Base-by-base conservation (phyloP, 1,140 invertebrate genomes). In the Bursaphelenchus mucronatus region DNA sequence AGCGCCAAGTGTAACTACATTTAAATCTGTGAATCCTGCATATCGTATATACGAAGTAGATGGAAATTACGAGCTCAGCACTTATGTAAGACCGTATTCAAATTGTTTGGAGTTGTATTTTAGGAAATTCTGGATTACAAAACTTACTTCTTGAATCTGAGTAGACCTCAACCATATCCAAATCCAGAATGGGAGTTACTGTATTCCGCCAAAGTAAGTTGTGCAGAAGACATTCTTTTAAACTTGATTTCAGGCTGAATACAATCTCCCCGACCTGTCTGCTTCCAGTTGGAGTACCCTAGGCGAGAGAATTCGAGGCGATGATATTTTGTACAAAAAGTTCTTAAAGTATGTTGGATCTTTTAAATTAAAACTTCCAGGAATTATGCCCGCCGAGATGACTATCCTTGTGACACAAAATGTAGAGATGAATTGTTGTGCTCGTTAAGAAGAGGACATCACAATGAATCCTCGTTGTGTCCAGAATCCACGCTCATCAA, bases 1-100 rank as follows among this genome's bases (percentile, higher is more conserved):
- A 21, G 67, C 75, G 11, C 78, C 78, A 10, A 80, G 76, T 51
- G 78, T 78, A 5, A 81, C 79, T 7, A 80, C 78, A 43, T 79
- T 41, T 49, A n/a, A 51, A n/a, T 19, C 17, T 61, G 46, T 49
- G 4, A 49, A 61, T 47, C 78, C 76, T 13, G 76, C 74, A 0
- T 80, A 81, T 59, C 62, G 78, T n/a, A 70, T 80, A 39, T 80
- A 80, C 58, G 61, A 61, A 8, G 61, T 78, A 44, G 67, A 76
- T 46, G 61, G 58, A 1, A 55, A 66, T 54, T 59, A 74, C 50
- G 64, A 63, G 7, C 41, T 30, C 9, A 66, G 62, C 8, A 66
- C 63, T 40, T 66, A 67, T 46, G 64, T 66, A 45, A 66, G 63
- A 15, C 6, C 10, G 19, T 10, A 2, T 40, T 10, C 4, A 19